Conservation (phyloP, 2,797 vertebrate species). For the Austrolebias charrua region DNA sequence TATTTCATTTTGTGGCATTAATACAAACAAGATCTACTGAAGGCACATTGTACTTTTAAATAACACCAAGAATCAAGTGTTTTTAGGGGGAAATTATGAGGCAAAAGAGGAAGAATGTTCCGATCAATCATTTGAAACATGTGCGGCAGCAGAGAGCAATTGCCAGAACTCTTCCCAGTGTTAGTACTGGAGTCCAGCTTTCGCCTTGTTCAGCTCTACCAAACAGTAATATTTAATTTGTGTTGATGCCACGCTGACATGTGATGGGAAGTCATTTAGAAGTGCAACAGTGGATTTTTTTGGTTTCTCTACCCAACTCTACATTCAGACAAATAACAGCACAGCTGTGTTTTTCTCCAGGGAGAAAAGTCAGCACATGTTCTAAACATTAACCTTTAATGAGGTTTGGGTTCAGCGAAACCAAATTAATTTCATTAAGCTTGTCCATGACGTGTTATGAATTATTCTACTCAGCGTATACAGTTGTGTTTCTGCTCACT, state of each 20-base stretch:
- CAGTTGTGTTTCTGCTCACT: not conserved
- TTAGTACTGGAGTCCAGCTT: slow-evolving; percentile 30
- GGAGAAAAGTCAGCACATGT: slow-evolving; percentile 1
- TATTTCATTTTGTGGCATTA: slow-evolving; percentile 3
- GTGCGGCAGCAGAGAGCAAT: not conserved
- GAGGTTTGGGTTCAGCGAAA: not conserved
- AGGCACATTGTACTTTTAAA: not conserved
- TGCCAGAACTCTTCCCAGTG: slow-evolving; percentile 33
- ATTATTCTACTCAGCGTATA: not conserved
- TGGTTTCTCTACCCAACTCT: slow-evolving; percentile 23
- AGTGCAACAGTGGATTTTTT: slow-evolving; percentile 35
- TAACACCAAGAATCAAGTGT: not conserved
- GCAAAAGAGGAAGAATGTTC: slow-evolving; percentile 14
- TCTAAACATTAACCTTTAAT: slow-evolving; percentile 1
- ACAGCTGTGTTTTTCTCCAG: slow-evolving; percentile 9
- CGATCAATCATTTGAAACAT: slow-evolving; percentile 29
- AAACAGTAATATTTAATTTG: slow-evolving; percentile 30
- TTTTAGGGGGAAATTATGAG: slow-evolving; percentile 4
- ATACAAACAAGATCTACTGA: not conserved
- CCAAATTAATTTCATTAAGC: not conserved
- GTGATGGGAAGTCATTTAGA: slow-evolving; percentile 22
- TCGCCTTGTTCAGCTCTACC: slow-evolving; percentile 33
- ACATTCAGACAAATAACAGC: slow-evolving; percentile 21
- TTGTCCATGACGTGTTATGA: not conserved
- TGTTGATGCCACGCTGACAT: slow-evolving; percentile 30